These are phyloP conservation scores for Gymnoscopelus braueri DNA, from an alignment of 2,797 vertebrate genomes.

Conservation along the genomic window DNA sequence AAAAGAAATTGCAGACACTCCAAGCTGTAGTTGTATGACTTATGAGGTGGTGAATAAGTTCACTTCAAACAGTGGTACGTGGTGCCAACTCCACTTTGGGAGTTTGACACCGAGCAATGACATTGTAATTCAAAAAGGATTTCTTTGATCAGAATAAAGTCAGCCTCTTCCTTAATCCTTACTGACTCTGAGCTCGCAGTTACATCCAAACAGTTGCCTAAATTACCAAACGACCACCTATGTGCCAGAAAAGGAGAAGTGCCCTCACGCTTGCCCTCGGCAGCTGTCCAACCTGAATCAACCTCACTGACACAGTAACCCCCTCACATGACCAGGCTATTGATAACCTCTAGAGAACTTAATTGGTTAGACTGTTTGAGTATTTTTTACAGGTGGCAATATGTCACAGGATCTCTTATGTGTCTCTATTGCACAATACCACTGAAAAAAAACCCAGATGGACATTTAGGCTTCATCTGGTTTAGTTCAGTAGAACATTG, in stretches of 20 bases:
- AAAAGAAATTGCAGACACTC: background rate
- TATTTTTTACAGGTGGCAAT: constrained; percentile 57
- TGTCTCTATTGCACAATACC: background rate
- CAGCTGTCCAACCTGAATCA: constrained; percentile 65
- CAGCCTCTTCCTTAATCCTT: background rate
- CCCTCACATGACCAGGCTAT: constrained; percentile 53
- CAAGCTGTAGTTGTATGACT: too few species aligned
- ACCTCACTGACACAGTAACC: constrained; percentile 59
- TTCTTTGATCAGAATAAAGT: too few species aligned
- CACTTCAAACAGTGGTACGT: background rate
- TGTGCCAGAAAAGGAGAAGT: constrained; percentile 66
- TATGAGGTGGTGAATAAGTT: background rate
- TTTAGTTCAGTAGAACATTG: constrained; percentile 5
- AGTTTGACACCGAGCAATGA: background rate
- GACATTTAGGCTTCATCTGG: background rate
- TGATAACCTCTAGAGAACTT: constrained; percentile 64
- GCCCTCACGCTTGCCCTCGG: constrained; percentile 14
- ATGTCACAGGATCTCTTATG: constrained; percentile 12
- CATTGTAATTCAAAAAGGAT: too few species aligned
- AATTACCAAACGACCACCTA: background rate
- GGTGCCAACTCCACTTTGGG: background rate
- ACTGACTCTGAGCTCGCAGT: background rate
- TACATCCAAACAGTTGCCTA: background rate
- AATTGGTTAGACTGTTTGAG: constrained; percentile 41
- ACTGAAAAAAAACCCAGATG: too few species aligned